phyloP scores from a whole-genome alignment of 2,888 invertebrate genomes.

The Callosobruchus maculatus region DNA sequence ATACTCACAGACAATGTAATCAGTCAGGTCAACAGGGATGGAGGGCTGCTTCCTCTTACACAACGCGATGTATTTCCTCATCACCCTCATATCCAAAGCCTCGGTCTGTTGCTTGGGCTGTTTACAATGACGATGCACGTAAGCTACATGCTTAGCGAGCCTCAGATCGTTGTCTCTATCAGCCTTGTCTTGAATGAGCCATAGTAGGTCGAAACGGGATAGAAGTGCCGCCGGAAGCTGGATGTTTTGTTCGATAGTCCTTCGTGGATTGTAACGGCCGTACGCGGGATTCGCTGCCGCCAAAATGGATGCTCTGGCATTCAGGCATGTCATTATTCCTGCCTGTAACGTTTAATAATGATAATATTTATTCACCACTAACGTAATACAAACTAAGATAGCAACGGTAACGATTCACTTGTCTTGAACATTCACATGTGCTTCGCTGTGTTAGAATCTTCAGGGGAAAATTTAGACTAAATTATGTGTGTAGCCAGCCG shows the following conservation, averaged over 20 bases:
- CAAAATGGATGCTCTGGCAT: constrained; percentile 94
- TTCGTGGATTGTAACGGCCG: constrained; percentile 94
- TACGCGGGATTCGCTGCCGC: constrained; percentile 99
- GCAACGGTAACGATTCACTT: too few species aligned
- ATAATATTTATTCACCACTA: too few species aligned
- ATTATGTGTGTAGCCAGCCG: too few species aligned
- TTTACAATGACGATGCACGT: constrained; percentile 87
- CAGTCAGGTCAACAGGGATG: constrained; percentile 83
- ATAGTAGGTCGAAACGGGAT: constrained; percentile 92
- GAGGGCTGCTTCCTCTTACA: constrained; percentile 86
- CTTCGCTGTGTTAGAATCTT: too few species aligned
- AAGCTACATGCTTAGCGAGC: constrained; percentile 95
- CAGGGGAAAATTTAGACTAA: too few species aligned
- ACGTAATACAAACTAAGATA: too few species aligned
- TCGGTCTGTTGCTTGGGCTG: constrained; percentile 78
- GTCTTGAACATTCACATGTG: too few species aligned
- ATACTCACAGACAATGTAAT: constrained; percentile 67
- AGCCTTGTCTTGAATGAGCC: constrained; percentile 86
- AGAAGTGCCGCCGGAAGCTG: constrained; percentile 95
- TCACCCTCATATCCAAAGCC: constrained; percentile 86
- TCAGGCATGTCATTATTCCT: constrained; percentile 96
- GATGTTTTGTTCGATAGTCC: constrained; percentile 94
- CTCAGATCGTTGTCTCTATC: constrained; percentile 71
- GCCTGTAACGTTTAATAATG: constrained; percentile 61
- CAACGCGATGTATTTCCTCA: constrained; percentile 88